Percentiles rank a stretch among this genome's conserved stretches.
Evolutionary conservation across 1,140 invertebrate species (phyloP).

Genomic region (Pogonomyrmex californicus): DNA sequence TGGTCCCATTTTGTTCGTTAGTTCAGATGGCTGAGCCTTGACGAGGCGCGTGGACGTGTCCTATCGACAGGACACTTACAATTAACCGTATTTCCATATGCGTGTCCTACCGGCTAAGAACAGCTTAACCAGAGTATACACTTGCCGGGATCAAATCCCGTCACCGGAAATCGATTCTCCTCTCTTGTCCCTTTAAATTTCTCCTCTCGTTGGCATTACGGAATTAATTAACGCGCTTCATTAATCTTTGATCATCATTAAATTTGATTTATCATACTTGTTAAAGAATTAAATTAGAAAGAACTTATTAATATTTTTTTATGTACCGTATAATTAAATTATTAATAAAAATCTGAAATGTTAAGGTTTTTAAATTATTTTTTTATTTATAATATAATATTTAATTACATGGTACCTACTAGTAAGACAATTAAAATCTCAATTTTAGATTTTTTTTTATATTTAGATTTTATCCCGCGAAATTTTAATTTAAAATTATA

Average conservation of each 20-base stretch:
- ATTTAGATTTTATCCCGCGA: neutral
- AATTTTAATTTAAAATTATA: neutral
- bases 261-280: neutral
- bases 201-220: neutral
- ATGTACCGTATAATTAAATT: neutral
- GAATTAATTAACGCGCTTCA: neutral
- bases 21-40: neutral
- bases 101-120: conserved; percentile 24
- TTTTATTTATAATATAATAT: neutral
- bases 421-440: neutral
- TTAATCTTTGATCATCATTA: neutral
- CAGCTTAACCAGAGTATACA: neutral
- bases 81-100: conserved; percentile 61
- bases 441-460: neutral
- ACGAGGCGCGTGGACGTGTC: conserved; percentile 22
- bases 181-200: neutral
- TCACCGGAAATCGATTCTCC: conserved; percentile 22
- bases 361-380: neutral
- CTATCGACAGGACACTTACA: conserved; percentile 60
- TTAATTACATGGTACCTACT: neutral
- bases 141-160: neutral
- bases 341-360: neutral
- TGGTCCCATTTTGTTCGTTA: conserved; percentile 1
- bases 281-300: neutral
- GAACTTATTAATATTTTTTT: neutral